Conservation (phyloP, 2,797 vertebrate genomes). For the Acrocephalus scirpaceus region DNA sequence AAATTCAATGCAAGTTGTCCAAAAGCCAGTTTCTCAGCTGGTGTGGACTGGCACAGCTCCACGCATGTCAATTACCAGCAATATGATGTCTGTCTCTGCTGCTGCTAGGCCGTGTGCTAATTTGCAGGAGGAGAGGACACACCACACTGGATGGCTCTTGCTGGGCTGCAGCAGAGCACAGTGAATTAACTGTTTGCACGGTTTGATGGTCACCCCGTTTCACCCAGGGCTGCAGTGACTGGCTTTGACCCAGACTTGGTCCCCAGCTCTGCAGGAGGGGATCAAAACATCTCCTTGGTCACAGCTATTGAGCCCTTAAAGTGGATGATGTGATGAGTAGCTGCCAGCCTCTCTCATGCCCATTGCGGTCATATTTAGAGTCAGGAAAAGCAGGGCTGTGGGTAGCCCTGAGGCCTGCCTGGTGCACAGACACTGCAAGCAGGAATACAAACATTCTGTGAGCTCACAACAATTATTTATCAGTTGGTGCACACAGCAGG, state of each 20-base stretch:
- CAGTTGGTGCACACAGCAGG: constrained; percentile 7
- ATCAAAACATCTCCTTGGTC: not conserved
- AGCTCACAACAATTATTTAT: not conserved
- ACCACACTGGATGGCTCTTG: not conserved
- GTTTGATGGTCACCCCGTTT: not conserved
- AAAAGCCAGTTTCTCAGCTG: constrained; percentile 55
- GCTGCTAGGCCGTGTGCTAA: not conserved
- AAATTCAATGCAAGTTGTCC: constrained; percentile 19
- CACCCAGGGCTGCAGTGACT: not conserved
- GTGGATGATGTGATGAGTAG: not conserved
- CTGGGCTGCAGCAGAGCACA: not conserved
- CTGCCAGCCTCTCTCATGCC: not conserved
- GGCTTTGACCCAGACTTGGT: not conserved
- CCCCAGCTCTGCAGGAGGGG: not conserved
- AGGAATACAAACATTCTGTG: not conserved
- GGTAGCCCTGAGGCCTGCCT: not conserved
- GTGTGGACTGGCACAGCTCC: constrained; percentile 6
- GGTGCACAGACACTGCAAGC: not conserved
- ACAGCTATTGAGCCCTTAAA: not conserved
- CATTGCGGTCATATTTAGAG: accelerated
- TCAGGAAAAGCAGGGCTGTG: not conserved
- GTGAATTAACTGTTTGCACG: not conserved
- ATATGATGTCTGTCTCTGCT: constrained; percentile 40
- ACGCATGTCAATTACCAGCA: constrained; percentile 19
- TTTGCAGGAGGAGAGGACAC: not conserved